phyloP scores from a whole-genome alignment of 2,797 vertebrate species.

The Cyprinodon diabolis region DNA sequence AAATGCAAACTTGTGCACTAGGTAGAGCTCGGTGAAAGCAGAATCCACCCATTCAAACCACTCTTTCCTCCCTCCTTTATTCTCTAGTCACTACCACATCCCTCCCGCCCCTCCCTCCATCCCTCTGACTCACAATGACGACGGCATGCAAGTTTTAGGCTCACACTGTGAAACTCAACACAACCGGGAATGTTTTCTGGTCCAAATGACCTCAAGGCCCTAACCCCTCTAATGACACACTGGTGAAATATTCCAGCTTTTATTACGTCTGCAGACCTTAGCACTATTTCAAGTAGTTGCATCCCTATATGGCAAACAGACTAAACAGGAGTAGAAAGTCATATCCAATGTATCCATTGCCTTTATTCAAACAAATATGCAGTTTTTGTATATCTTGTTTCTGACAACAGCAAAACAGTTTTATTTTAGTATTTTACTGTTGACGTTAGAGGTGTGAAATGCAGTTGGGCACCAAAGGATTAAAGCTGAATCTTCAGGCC shows the following conservation, averaged over 20 bases:
- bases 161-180: conserved; percentile 79
- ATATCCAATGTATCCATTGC: conserved; percentile 47
- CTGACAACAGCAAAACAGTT: neutral
- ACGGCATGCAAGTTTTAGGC: conserved; percentile 75
- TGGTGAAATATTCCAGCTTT: conserved; percentile 74
- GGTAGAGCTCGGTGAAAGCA: conserved; percentile 76
- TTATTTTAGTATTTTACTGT: conserved; percentile 32
- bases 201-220: conserved; percentile 73
- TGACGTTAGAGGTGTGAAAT: conserved; percentile 20
- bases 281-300: conserved; percentile 51
- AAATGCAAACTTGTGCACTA: conserved; percentile 70
- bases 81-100: conserved; percentile 32
- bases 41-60: conserved; percentile 57
- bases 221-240: conserved; percentile 60
- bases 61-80: conserved; percentile 51
- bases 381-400: conserved; percentile 38
- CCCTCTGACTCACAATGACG: conserved; percentile 66
- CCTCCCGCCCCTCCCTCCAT: conserved; percentile 37
- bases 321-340: conserved; percentile 40
- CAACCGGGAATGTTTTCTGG: conserved; percentile 68
- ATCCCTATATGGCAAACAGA: conserved; percentile 55
- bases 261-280: conserved; percentile 59
- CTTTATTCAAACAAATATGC: conserved; percentile 15
- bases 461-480: conserved; percentile 8
- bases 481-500: conserved; percentile 15